Evolutionary conservation across 2,797 vertebrate genomes (phyloP).

Genomic region (Poeciliopsis gracilis): DNA sequence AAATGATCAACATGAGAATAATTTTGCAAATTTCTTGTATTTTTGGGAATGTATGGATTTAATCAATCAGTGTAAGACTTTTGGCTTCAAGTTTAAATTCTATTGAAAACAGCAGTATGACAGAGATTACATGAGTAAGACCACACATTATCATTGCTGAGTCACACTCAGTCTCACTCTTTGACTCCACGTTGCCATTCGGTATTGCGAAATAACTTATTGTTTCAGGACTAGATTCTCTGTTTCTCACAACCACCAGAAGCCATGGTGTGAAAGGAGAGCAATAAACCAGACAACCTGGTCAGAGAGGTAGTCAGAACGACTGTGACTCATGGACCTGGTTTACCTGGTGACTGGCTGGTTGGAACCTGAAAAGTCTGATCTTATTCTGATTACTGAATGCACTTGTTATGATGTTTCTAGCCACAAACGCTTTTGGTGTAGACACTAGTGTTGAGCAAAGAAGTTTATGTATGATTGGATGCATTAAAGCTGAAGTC

Average conservation of each 20-base stretch:
- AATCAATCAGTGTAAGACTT: neutral
- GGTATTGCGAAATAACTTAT: neutral
- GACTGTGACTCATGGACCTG: neutral
- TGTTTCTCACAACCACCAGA: neutral
- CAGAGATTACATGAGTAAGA: neutral
- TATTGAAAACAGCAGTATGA: neutral
- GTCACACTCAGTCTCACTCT: neutral
- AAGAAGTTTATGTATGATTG: neutral
- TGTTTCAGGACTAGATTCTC: slow-evolving; percentile 1
- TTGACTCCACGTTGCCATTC: neutral
- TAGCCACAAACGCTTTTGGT: neutral
- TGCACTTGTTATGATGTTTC: neutral
- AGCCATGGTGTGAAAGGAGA: neutral
- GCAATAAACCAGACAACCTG: neutral
- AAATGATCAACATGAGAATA: neutral
- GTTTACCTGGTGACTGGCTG: neutral
- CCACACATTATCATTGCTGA: neutral
- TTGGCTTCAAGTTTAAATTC: neutral
- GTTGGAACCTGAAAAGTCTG: neutral
- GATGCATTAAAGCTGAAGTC: neutral
- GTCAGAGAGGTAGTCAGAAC: neutral
- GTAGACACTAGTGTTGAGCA: neutral
- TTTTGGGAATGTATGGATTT: neutral
- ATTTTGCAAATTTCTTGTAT: neutral
- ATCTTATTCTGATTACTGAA: neutral